phyloP scores from a whole-genome alignment of 1,140 invertebrate genomes.

The Phocides pigmalion region DNA sequence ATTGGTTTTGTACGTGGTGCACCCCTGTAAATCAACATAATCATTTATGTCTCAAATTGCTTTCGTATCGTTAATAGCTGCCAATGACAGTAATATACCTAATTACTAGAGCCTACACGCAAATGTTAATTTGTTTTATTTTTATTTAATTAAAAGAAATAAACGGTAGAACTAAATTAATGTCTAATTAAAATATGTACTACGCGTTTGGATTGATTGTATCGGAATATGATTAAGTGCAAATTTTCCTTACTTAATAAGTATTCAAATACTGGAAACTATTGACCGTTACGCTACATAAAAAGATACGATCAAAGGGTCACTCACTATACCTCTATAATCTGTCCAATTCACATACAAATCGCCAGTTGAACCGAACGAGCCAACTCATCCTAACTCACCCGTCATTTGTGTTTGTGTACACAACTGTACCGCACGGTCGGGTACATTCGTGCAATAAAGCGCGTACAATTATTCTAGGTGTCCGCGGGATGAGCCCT shows the following conservation, averaged over 20 bases:
- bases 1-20: constrained; percentile 26
- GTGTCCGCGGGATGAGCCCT: constrained; percentile 78
- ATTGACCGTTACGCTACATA: background rate
- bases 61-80: constrained; percentile 1
- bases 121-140: too few species aligned
- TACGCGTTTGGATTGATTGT: background rate
- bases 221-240: background rate
- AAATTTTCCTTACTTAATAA: background rate
- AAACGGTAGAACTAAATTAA: background rate
- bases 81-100: background rate
- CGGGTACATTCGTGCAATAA: constrained; percentile 52
- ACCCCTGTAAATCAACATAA: constrained; percentile 20
- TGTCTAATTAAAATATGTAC: background rate
- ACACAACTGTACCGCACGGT: constrained; percentile 41
- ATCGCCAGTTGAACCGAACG: constrained; percentile 16
- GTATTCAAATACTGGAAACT: background rate
- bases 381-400: constrained; percentile 19
- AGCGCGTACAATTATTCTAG: constrained; percentile 72
- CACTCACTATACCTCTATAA: constrained; percentile 9
- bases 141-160: too few species aligned
- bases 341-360: constrained; percentile 17
- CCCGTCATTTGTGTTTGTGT: constrained; percentile 46
- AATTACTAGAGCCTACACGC: background rate
- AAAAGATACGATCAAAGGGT: constrained; percentile 18
- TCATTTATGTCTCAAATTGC: constrained; percentile 12